phyloP scores from a whole-genome alignment of 2,113 vertebrate genomes.

The Thinocorus orbignyianus region DNA sequence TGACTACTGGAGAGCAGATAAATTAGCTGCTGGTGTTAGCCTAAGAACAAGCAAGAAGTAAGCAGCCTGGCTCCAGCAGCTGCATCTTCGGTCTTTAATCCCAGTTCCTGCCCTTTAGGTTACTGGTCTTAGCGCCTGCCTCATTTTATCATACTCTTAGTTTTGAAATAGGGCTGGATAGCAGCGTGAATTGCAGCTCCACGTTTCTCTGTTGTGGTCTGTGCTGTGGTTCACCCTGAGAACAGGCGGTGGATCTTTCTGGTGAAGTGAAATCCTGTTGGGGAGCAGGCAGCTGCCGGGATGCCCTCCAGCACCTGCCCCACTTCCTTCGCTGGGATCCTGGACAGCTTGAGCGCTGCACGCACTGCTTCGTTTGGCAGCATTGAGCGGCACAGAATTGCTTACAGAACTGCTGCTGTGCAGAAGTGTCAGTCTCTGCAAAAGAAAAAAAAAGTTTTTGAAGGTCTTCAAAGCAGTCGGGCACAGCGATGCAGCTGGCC shows the following conservation, averaged over 20 bases:
- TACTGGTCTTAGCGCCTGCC: neutral
- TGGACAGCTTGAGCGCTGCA: neutral
- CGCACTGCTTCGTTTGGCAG: neutral
- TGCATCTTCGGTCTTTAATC: neutral
- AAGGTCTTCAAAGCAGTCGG: neutral
- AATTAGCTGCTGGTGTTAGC: neutral
- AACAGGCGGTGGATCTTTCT: neutral
- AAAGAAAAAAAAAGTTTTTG: neutral
- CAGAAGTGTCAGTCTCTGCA: neutral
- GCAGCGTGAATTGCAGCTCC: accelerated
- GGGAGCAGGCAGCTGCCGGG: neutral
- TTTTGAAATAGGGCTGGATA: neutral
- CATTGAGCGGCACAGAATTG: accelerated
- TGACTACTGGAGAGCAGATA: neutral
- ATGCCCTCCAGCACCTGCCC: neutral
- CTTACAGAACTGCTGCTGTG: neutral
- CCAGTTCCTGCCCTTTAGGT: neutral
- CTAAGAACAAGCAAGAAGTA: neutral
- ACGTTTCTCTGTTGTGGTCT: neutral
- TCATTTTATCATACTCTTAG: neutral
- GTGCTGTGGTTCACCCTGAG: neutral
- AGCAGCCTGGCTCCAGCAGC: neutral
- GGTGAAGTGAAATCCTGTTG: neutral
- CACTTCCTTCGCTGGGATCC: accelerated
- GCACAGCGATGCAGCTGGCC: neutral